These are phyloP conservation scores for Tenebrio molitor DNA, from an alignment of 1,140 invertebrate genomes.

Conservation along the genomic window DNA sequence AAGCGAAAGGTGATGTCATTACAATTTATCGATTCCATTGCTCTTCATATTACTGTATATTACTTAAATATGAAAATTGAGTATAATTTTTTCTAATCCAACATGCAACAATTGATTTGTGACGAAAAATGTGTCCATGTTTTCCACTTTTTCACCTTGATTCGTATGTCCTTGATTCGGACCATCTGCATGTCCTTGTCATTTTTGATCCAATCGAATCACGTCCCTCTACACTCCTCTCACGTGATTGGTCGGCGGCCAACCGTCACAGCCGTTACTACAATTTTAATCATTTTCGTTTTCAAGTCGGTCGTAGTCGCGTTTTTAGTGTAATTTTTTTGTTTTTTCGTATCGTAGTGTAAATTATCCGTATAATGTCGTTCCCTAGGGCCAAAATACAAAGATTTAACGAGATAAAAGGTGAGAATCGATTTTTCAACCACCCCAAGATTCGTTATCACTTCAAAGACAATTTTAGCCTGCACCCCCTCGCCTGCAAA, in stretches of 20 bases:
- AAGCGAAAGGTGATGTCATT: no score
- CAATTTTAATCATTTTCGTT: not conserved
- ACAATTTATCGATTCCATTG: no score
- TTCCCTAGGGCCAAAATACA: constrained; percentile 65
- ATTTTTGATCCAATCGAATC: not conserved
- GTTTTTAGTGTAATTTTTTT: constrained; percentile 27
- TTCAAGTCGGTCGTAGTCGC: not conserved
- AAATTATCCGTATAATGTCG: constrained; percentile 60
- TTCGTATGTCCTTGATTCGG: not conserved
- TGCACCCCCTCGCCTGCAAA: constrained; percentile 57
- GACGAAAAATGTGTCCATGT: no score
- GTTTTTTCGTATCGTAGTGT: constrained; percentile 13
- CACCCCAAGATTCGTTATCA: constrained; percentile 34
- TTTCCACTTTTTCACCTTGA: not conserved
- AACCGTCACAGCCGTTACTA: constrained; percentile 33
- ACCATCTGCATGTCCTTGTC: constrained; percentile 20
- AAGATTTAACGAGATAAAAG: constrained; percentile 63
- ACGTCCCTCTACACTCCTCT: not conserved
- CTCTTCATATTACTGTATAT: no score
- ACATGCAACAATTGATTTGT: no score
- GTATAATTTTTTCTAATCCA: no score
- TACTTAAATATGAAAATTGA: no score
- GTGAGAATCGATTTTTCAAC: constrained; percentile 55
- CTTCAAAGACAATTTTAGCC: constrained; percentile 42
- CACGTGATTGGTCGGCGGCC: not conserved